Conservation (phyloP, 2,797 vertebrate species). For the Sebastes miniatus region DNA sequence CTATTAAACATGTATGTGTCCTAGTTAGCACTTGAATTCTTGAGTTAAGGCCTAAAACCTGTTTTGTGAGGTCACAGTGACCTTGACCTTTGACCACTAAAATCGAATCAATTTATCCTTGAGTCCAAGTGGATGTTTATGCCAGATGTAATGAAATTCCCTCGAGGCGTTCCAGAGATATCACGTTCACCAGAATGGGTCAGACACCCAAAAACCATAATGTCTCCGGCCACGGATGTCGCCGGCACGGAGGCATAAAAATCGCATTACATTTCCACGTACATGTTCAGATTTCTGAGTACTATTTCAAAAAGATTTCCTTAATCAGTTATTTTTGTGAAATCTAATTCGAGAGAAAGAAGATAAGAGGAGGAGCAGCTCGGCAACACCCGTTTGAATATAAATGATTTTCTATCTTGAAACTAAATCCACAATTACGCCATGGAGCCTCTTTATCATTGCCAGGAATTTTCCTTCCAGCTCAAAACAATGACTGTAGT, state of each 20-base stretch:
- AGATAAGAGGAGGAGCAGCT: background rate
- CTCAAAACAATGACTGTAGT: conserved; percentile 50
- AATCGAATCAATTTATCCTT: no score
- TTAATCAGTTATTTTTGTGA: background rate
- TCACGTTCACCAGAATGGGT: no score
- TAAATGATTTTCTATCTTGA: background rate
- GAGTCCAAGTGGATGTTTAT: no score
- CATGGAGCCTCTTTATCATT: conserved; percentile 19
- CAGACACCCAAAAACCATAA: no score
- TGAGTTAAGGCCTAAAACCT: background rate
- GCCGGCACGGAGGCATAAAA: no score
- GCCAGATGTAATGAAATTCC: no score
- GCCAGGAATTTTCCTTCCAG: conserved; percentile 47
- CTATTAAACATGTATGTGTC: background rate
- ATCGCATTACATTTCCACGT: background rate
- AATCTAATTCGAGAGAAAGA: background rate
- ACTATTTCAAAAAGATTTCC: background rate
- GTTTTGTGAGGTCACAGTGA: no score
- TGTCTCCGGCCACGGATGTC: no score
- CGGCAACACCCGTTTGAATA: background rate
- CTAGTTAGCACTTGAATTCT: background rate
- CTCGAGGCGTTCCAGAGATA: no score
- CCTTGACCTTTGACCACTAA: no score
- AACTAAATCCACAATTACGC: conserved; percentile 14
- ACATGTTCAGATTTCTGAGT: background rate